Conservation (phyloP, 2,888 invertebrate genomes). For the Netelia melanura region DNA sequence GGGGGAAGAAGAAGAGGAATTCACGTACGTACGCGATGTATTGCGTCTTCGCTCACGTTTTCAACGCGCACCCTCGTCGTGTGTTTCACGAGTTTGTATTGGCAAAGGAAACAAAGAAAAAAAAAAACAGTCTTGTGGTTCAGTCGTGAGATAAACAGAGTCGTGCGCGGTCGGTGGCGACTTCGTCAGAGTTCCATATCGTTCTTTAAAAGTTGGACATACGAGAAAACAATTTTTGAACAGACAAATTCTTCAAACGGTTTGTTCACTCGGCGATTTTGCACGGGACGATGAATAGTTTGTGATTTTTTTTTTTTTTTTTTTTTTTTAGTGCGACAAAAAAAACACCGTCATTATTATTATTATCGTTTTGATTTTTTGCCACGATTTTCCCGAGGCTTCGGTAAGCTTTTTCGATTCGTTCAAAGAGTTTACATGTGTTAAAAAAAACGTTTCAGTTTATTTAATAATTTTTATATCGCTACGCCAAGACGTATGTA, state of each 20-base stretch:
- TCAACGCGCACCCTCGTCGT: conserved; percentile 53
- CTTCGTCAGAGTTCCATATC: conserved; percentile 1
- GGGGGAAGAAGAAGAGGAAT: background rate
- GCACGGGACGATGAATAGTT: background rate
- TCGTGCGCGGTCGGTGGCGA: conserved; percentile 57
- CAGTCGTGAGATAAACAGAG: conserved; percentile 65
- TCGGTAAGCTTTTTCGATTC: background rate
- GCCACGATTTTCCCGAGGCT: background rate
- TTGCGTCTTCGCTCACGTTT: conserved; percentile 26
- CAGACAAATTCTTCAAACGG: conserved; percentile 31
- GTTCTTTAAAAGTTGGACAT: background rate
- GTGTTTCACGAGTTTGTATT: conserved; percentile 17
- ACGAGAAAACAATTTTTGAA: conserved; percentile 1
- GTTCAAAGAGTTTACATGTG: background rate
- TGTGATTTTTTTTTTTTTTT: background rate
- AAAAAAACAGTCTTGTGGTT: conserved; percentile 34
- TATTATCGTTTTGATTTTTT: background rate
- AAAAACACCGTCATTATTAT: background rate
- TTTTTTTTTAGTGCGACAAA: background rate
- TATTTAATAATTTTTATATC: background rate
- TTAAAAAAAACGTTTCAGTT: background rate
- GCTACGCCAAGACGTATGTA: background rate
- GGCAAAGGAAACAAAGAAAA: conserved; percentile 35
- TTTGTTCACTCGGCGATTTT: background rate
- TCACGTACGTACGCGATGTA: background rate